These are phyloP conservation scores for Thera obeliscata DNA, from an alignment of 2,888 invertebrate species.

Conservation along the genomic window DNA sequence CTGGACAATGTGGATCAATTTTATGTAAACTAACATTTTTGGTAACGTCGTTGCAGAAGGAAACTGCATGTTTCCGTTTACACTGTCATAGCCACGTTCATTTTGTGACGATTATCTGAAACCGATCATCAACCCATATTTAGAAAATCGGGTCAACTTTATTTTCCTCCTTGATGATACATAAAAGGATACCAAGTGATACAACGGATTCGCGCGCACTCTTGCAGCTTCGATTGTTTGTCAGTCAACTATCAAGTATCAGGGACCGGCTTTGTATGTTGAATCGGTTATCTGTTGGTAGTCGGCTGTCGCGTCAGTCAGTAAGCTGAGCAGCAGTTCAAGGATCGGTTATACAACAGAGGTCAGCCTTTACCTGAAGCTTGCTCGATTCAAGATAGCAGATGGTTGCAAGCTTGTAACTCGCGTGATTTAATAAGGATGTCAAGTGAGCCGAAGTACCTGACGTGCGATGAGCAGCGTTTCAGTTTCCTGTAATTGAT, in stretches of 20 bases:
- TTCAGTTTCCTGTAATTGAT: constrained; percentile 39
- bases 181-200: constrained; percentile 12
- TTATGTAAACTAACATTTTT: constrained; percentile 30
- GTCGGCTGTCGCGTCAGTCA: constrained; percentile 37
- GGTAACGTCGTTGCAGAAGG: constrained; percentile 12
- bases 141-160: constrained; percentile 15
- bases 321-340: constrained; percentile 31
- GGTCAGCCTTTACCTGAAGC: constrained; percentile 29
- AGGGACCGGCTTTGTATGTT: constrained; percentile 18
- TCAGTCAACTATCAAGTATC: constrained; percentile 32
- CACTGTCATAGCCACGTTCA: constrained; percentile 31
- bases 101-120: constrained; percentile 33
- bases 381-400: constrained; percentile 28
- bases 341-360: constrained; percentile 34
- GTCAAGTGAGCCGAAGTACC: constrained; percentile 28
- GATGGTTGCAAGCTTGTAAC: constrained; percentile 12
- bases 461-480: constrained; percentile 31
- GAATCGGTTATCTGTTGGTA: constrained; percentile 25
- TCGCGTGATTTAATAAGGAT: constrained; percentile 32
- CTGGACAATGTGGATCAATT: constrained; percentile 36
- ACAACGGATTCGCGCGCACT: constrained; percentile 22
- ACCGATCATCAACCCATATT: constrained; percentile 21
- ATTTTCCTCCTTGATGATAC: constrained; percentile 14
- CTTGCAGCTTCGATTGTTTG: constrained; percentile 28
- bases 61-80: constrained; percentile 13